Evolutionary conservation across 2,113 vertebrate genomes (phyloP), one percentile per base, ranked within the genome.

Genomic region (Cochlearius cochlearius): DNA sequence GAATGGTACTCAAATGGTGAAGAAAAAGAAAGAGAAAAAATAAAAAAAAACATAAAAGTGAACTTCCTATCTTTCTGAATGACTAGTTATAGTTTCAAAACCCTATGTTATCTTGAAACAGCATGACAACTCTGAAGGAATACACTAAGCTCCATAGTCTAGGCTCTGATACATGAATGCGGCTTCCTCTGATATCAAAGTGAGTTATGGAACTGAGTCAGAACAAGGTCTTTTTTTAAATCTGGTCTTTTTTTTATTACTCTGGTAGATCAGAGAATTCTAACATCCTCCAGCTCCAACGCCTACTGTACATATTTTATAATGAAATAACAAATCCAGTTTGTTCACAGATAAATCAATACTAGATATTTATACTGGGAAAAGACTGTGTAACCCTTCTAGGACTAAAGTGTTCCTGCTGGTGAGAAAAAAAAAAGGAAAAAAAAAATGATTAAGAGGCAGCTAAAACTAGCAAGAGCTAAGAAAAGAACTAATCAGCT

Each of bases 381-480:
- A 85, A 76, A 66, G 26, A 60, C 45, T n/a, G 29, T 36, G 26
- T 73, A 91, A 69, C 32, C 26, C 14, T 77, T 88, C 59, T 74
- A 72, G 30, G 43, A 71, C 67, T 50, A 50, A 90, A 64, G 11
- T 77, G 7, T 25, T 92, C 30, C 64, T 88, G 20, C 7, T 59
- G n/a, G 8, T 62, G 34, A 76, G 39, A 6, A 5, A 10, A 26
- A 64, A 30, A 49, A 30, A 32, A 1, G 0, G 1, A 11, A 14
- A 4, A 29, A 32, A 12, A 38, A 58, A 26, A 6, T 15, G 11
- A 69, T 74, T 76, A 86, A 71, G 38, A 84, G 23, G 43, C 36
- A 68, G 53, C 30, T 94, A 89, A 92, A 97, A 67, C 86, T 82
- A 89, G 60, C 20, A 95, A 94, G 52, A 78, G 16, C 79, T 95